phyloP scores from a whole-genome alignment of 2,888 invertebrate species.

The Eupeodes latifasciatus region DNA sequence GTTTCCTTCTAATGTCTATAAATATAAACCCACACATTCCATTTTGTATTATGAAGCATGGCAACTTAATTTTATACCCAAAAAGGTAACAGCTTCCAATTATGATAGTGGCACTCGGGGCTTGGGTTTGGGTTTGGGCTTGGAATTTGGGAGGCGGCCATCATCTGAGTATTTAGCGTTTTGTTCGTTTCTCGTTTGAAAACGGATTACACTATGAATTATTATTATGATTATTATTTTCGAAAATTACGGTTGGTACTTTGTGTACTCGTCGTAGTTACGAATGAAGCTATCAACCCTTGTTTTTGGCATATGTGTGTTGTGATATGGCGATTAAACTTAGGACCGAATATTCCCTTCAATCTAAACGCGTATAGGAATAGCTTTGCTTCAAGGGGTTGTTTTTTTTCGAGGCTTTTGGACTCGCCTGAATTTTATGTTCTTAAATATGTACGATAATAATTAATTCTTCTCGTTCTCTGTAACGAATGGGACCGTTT shows the following conservation, averaged over 20 bases:
- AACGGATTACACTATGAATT: conserved; percentile 72
- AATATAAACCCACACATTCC: not conserved
- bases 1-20: conserved; percentile 19
- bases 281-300: conserved; percentile 19
- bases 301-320: conserved; percentile 37
- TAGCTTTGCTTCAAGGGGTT: conserved; percentile 18
- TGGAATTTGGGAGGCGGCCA: not conserved
- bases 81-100: conserved; percentile 75
- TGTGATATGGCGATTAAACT: not conserved
- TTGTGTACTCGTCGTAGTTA: not conserved
- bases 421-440: conserved; percentile 61
- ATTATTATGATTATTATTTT: conserved; percentile 72
- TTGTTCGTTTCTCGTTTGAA: conserved; percentile 47
- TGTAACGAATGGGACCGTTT: conserved; percentile 57
- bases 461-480: conserved; percentile 64
- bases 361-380: too few species aligned
- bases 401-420: conserved; percentile 25
- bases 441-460: conserved; percentile 62
- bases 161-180: not conserved
- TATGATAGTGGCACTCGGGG: conserved; percentile 59
- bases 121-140: not conserved
- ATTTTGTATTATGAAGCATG: conserved; percentile 9
- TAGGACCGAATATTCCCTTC: conserved; percentile 7
- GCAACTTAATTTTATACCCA: conserved; percentile 66
- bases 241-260: conserved; percentile 43